phyloP scores from a whole-genome alignment of 1,140 invertebrate genomes.

The Zophobas atratus region DNA sequence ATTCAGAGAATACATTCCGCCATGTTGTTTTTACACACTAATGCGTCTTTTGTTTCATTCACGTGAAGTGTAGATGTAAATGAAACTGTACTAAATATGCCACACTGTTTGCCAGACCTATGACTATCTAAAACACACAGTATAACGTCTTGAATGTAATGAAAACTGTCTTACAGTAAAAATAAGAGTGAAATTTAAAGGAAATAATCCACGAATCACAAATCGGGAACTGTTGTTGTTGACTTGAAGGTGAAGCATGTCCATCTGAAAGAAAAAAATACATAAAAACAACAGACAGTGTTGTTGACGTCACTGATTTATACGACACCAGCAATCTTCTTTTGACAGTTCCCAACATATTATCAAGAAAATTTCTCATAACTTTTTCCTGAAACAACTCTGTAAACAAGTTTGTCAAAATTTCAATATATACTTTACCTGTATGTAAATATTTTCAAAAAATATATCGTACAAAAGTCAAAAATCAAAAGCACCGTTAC shows the following conservation, averaged over 20 bases:
- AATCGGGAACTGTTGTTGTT: not conserved
- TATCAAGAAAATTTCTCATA: not conserved
- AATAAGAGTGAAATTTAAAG: not conserved
- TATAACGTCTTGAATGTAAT: not conserved
- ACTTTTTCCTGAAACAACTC: constrained; percentile 6
- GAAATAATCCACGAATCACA: not conserved
- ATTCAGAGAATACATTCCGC: constrained; percentile 13
- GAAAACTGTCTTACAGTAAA: not conserved
- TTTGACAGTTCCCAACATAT: not conserved
- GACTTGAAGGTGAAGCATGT: constrained; percentile 1
- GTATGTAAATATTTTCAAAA: not conserved
- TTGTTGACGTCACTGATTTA: not conserved
- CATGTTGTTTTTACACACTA: too few species aligned
- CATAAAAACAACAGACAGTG: not conserved
- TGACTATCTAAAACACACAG: not conserved
- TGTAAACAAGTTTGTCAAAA: not conserved
- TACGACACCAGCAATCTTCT: not conserved
- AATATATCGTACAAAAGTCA: not conserved
- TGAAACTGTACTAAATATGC: not conserved
- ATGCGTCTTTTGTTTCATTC: too few species aligned
- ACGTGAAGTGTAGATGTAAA: not conserved
- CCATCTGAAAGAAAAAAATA: constrained; percentile 1
- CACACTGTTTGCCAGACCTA: not conserved
- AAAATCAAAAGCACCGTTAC: not conserved
- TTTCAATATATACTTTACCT: not conserved